A percentile compares a stretch with the other conserved stretches of the same genome.
phyloP scores from a whole-genome alignment of 2,113 vertebrate species.

The Dryoscopus gambensis region DNA sequence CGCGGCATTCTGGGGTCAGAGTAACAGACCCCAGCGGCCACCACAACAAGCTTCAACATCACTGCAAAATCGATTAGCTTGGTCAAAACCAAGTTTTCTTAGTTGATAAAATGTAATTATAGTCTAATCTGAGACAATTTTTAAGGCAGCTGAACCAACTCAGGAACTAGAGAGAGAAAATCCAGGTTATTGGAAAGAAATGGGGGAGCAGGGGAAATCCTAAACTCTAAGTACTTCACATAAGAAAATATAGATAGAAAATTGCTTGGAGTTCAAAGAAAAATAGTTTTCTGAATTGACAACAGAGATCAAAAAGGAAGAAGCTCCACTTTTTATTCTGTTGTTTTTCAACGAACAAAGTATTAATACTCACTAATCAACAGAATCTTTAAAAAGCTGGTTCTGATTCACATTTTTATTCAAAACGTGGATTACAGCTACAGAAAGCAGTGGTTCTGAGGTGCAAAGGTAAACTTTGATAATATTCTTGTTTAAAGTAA shows the following conservation, averaged over 20 bases:
- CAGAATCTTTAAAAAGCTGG: neutral
- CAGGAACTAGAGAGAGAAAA: neutral
- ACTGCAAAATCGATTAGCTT: neutral
- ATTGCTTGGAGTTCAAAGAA: neutral
- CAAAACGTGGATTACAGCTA: neutral
- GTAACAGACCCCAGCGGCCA: too few relatives aligned
- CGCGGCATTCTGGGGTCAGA: too few relatives aligned
- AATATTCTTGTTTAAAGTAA: neutral
- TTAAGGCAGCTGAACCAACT: neutral
- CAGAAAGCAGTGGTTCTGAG: neutral
- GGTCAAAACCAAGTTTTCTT: neutral
- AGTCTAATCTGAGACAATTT: neutral
- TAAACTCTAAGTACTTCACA: neutral
- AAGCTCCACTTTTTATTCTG: neutral
- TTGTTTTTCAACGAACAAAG: neutral
- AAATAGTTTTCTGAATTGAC: neutral
- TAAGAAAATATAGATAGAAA: neutral
- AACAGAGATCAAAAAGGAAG: neutral
- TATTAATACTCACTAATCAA: neutral
- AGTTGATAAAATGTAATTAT: neutral
- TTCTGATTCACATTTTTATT: neutral
- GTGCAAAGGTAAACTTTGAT: neutral
- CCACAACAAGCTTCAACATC: neutral
- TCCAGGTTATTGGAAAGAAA: neutral
- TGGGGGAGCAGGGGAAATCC: rapidly evolving